Base-by-base conservation (phyloP, 2,797 vertebrate genomes). In the Peromyscus aztecus region DNA sequence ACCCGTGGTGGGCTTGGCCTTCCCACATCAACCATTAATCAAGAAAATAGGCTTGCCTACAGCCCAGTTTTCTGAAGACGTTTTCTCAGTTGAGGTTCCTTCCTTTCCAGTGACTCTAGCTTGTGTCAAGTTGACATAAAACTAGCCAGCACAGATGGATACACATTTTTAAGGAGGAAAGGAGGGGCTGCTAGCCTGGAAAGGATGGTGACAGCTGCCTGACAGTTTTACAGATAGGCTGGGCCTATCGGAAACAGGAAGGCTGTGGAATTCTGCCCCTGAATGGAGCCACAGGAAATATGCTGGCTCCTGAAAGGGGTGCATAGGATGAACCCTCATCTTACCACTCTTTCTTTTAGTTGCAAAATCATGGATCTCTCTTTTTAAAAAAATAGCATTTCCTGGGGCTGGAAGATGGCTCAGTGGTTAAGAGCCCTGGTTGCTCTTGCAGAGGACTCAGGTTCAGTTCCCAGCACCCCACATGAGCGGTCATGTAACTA, bases 331-430 rank as follows among this genome's bases (percentile, higher is more conserved):
- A 80, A 61, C 19, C 31, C n/a, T 59, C 46, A 14, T 55, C 37
- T 94, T 85, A 34, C 67, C 40, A 80, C 46, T 95, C 23, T 86
- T 92, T 43, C 76, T 90, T 91, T 67, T 16, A n/a, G 29, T 69
- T 94, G 23, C 67, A 89, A 77, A 49, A 82, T 52, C 67, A 73
- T 6, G 85, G 37, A 23, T 67, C 31, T 88, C 46, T 43, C 43
- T 43, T 43, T 43, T 43, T 43, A 43, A 43, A 43, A 43, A 43
- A 49, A 52, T 52, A 52, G 49, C 49, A 52, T 52, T 52, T 52
- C 49, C 49, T 52, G 12, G 49, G 49, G 12, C 49, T 52, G 49
- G 49, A 52, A 52, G 49, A 52, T 52, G 49, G 49, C 49, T 52
- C 49, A 52, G 49, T 52, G 49, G 49, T 52, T 52, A 52, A 52